Evolutionary conservation across 2,113 vertebrate species (phyloP), one percentile per base, ranked within the genome.

Genomic region (Coracopsis vasa): DNA sequence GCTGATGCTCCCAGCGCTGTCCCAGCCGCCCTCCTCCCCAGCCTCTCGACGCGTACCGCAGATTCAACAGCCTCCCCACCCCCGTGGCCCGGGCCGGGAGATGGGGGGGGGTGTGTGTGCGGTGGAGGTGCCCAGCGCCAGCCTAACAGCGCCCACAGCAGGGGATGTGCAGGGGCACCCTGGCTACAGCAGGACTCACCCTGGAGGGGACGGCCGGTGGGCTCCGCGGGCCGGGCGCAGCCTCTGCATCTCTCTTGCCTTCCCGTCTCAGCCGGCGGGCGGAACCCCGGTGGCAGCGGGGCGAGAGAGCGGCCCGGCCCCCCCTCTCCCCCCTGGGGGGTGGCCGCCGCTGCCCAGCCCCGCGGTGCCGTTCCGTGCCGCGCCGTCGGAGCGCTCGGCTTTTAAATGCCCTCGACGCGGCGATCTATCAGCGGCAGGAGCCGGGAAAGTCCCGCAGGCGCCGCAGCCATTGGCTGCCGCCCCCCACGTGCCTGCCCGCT

Each of bases 401-500:
- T 99, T 99, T 99, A 99, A 99, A 99, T 99, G 99, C 97, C 98
- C 98, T 98, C 98, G 97, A 98, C 98, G 98, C 97, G 98, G 98
- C 98, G 98, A 99, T 99, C 99, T 98, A 98, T 98, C 99, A 98
- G 97, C 91, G 93, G 97, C 97, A 82, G 97, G 97, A 98, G 98
- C 98, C 97, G 88, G 98, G 98, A 98, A 98, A 98, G 98, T 98
- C 98, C 98, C 97, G 97, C 97, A 97, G 98, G 96, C 93, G 90
- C 95, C 91, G 90, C 97, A 66, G 95, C 98, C 97, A 99, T 99
- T 99, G 99, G 99, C 98, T 98, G 98, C 96, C 96, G 96, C 92
- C 92, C 96, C 94, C 72, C 92, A 97, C 96, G 98, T 98, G 97
- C 94, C 96, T 94, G 61, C 96, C 96, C 69, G 95, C 97, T 82